A percentile compares a stretch with the other conserved stretches of the same genome.
These are phyloP conservation scores for Fabriciana adippe DNA, from an alignment of 2,888 invertebrate genomes.

Conservation along the genomic window DNA sequence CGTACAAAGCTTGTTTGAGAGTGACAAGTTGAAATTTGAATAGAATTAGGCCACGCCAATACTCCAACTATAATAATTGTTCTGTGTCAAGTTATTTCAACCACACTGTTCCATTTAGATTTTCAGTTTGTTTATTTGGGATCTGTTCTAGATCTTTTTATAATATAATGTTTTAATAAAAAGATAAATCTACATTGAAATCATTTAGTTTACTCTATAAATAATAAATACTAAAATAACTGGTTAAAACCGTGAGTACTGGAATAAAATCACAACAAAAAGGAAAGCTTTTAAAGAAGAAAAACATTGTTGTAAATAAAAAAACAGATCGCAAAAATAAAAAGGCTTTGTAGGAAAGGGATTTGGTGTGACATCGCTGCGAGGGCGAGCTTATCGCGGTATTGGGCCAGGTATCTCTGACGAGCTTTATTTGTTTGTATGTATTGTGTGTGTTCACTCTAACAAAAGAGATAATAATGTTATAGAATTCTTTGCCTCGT, in stretches of 20 bases:
- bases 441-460: conserved; percentile 35
- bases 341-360: conserved; percentile 59
- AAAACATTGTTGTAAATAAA: conserved; percentile 55
- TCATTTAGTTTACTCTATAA: background rate
- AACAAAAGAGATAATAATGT: conserved; percentile 32
- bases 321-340: conserved; percentile 55
- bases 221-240: conserved; percentile 15
- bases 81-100: conserved; percentile 9
- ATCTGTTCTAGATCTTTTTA: no score
- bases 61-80: conserved; percentile 30
- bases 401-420: conserved; percentile 53
- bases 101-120: background rate
- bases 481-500: conserved; percentile 25
- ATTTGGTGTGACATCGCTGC: conserved; percentile 62
- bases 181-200: conserved; percentile 14
- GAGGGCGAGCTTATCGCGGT: conserved; percentile 60
- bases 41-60: conserved; percentile 29
- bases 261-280: conserved; percentile 30
- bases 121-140: no score
- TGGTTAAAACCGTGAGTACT: conserved; percentile 14
- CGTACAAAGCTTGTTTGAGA: conserved; percentile 30
- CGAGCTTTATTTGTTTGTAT: conserved; percentile 36
- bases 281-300: conserved; percentile 36
- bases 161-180: background rate
- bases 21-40: conserved; percentile 36